Evolutionary conservation across 2,113 vertebrate species (phyloP).

Genomic region (Xiphias gladius): DNA sequence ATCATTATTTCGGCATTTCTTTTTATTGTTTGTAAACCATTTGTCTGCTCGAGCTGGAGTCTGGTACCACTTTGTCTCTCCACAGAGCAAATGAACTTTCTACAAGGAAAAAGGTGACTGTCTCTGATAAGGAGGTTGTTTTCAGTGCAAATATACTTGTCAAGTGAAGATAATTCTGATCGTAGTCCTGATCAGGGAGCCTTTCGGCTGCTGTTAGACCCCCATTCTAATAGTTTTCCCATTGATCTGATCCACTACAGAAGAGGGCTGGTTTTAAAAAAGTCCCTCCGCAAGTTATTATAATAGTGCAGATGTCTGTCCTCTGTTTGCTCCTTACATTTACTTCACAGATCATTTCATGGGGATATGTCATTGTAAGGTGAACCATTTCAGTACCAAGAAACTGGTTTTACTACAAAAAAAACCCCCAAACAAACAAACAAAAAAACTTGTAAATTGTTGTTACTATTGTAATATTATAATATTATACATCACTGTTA

Average conservation of each 20-base stretch:
- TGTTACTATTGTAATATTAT: neutral
- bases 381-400: slow-evolving; percentile 4
- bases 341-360: neutral
- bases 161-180: slow-evolving; percentile 58
- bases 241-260: slow-evolving; percentile 71
- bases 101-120: slow-evolving; percentile 12
- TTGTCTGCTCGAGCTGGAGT: neutral
- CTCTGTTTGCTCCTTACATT: slow-evolving; percentile 2
- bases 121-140: slow-evolving; percentile 25
- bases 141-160: slow-evolving; percentile 55
- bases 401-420: neutral
- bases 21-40: neutral
- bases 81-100: slow-evolving; percentile 38
- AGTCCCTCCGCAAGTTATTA: slow-evolving; percentile 64
- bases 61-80: neutral
- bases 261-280: slow-evolving; percentile 51
- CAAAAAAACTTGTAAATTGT: no score
- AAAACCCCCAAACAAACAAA: no score
- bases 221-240: slow-evolving; percentile 49
- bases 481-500: neutral
- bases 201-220: slow-evolving; percentile 39
- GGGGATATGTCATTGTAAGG: neutral
- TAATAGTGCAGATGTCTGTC: slow-evolving; percentile 62
- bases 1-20: neutral
- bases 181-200: slow-evolving; percentile 44